A percentile compares a stretch with the other conserved stretches of the same genome.
Conservation (phyloP, 2,797 vertebrate genomes). For the Sarcoramphus papa region DNA sequence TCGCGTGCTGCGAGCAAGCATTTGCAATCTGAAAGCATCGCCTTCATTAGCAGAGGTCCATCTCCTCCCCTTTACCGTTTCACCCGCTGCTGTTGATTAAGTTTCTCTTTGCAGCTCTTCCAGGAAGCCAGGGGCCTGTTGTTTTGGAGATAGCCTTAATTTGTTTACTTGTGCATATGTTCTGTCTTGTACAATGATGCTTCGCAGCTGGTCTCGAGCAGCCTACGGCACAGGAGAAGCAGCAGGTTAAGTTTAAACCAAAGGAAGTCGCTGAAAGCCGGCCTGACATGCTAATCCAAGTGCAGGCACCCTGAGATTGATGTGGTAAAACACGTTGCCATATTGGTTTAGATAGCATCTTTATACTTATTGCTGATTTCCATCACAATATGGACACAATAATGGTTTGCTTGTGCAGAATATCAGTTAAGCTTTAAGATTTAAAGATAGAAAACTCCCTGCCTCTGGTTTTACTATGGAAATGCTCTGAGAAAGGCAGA, state of each 20-base stretch:
- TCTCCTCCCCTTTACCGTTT: background rate
- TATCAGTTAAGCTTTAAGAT: background rate
- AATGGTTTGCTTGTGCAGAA: background rate
- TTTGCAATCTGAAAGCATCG: background rate
- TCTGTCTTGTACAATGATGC: background rate
- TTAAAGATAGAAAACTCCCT: background rate
- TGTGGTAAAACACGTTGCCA: background rate
- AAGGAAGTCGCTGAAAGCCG: background rate
- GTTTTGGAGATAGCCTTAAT: slow-evolving; percentile 45
- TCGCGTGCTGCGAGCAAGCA: background rate
- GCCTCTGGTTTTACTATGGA: background rate
- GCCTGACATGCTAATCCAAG: background rate
- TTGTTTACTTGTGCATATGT: slow-evolving; percentile 56
- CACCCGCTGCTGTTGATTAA: slow-evolving; percentile 40
- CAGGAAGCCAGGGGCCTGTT: slow-evolving; percentile 52
- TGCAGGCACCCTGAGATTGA: background rate
- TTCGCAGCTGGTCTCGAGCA: slow-evolving; percentile 25
- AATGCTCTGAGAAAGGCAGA: background rate
- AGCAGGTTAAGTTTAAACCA: slow-evolving; percentile 1
- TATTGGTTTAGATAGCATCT: background rate
- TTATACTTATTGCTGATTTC: background rate
- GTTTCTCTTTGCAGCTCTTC: slow-evolving; percentile 48
- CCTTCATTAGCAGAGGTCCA: slow-evolving; percentile 13
- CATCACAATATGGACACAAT: background rate
- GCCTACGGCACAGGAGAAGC: slow-evolving; percentile 24